A percentile compares a stretch with the other conserved stretches of the same genome.
Evolutionary conservation across 2,797 vertebrate species (phyloP).

Genomic region (Phyllotis vaccarum): DNA sequence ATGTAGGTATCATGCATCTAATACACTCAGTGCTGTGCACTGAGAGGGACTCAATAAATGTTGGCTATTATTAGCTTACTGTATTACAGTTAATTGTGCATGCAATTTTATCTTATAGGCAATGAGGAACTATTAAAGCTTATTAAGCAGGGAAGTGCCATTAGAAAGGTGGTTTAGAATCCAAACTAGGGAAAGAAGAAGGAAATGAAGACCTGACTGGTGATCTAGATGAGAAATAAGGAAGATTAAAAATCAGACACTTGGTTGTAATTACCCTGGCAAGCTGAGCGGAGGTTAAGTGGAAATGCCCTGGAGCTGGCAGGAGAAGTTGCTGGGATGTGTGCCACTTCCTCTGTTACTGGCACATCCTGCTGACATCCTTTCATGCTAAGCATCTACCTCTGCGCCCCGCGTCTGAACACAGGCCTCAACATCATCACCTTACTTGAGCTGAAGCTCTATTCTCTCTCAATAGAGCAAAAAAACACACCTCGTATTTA

Average conservation of each 20-base stretch:
- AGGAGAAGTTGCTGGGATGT: background rate
- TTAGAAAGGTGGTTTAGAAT: conserved; percentile 70
- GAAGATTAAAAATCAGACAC: background rate
- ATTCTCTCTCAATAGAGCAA: background rate
- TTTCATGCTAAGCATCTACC: too few relatives aligned
- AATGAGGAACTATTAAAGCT: conserved; percentile 69
- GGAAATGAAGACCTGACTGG: conserved; percentile 54
- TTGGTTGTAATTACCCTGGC: background rate
- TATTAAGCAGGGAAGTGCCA: conserved; percentile 71
- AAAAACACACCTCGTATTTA: background rate
- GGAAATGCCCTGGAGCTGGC: background rate
- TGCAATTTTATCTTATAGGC: conserved; percentile 75
- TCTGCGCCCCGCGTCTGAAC: background rate
- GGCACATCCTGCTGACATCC: rapidly evolving
- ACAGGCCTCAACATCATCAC: background rate
- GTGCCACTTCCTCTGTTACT: background rate
- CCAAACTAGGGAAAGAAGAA: conserved; percentile 35
- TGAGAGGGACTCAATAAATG: conserved; percentile 57
- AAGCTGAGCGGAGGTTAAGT: background rate
- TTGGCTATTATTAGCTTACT: conserved; percentile 70
- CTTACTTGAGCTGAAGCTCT: background rate
- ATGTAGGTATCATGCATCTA: background rate
- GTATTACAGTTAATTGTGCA: conserved; percentile 63
- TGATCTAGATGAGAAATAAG: conserved; percentile 44
- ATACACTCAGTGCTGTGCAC: background rate